Evolutionary conservation across 2,113 vertebrate genomes (phyloP).

Genomic region (Bubo bubo): DNA sequence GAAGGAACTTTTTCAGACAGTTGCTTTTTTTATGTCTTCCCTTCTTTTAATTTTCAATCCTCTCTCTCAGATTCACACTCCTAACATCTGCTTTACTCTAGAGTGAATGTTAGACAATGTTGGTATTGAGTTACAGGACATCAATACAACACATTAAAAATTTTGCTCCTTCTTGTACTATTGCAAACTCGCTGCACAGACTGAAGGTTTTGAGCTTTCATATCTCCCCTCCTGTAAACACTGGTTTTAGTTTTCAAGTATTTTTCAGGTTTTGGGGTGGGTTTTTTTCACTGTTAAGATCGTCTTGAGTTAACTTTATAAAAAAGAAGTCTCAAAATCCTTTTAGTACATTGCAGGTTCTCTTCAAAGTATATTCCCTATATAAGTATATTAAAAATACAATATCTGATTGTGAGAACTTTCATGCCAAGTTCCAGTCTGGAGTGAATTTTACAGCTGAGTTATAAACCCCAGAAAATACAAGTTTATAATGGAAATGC

Average conservation of each 20-base stretch:
- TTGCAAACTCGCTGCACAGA: not conserved
- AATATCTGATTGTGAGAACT: not conserved
- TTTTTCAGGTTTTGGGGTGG: not conserved
- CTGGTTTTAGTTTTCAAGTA: not conserved
- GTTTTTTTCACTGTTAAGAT: not conserved
- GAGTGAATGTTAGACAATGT: not conserved
- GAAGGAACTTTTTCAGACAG: not conserved
- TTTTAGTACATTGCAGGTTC: not conserved
- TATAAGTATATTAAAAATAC: constrained; percentile 22
- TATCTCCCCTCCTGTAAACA: not conserved
- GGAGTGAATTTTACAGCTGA: constrained; percentile 6
- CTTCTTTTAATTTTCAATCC: not conserved
- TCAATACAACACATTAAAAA: not conserved
- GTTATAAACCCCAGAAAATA: not conserved
- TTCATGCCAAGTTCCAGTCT: not conserved
- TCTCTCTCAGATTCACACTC: not conserved
- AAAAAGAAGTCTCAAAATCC: not conserved
- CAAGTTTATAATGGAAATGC: not conserved
- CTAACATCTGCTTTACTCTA: not conserved
- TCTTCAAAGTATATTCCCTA: not conserved
- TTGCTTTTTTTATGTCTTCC: not conserved
- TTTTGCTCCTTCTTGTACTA: not conserved
- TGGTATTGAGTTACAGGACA: not conserved
- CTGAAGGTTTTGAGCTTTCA: not conserved
- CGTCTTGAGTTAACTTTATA: not conserved